Percentiles rank a stretch among this genome's conserved stretches.
Conservation (phyloP, 2,113 vertebrate genomes). For the Halcyon malimbica region DNA sequence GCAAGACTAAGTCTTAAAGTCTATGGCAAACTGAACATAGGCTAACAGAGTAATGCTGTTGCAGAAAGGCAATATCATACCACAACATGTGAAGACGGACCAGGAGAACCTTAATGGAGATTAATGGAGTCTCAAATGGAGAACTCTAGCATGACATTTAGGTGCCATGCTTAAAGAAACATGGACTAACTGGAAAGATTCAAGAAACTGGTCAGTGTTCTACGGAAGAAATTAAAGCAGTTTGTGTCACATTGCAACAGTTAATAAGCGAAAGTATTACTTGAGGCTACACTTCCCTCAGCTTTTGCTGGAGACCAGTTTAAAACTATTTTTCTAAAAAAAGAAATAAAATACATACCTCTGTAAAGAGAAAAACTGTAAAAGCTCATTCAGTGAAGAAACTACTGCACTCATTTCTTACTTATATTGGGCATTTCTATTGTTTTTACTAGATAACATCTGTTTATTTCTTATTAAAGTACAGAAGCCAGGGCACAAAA, state of each 20-base stretch:
- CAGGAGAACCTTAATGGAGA: background rate
- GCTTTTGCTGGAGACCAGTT: background rate
- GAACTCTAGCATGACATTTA: background rate
- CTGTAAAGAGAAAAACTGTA: background rate
- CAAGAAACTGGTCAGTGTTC: background rate
- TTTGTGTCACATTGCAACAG: background rate
- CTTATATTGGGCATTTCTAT: background rate
- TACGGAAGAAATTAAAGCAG: background rate
- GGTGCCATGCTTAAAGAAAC: background rate
- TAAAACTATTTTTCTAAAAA: background rate
- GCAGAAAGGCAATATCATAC: background rate
- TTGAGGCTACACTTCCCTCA: background rate
- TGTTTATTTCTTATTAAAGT: background rate
- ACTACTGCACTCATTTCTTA: background rate
- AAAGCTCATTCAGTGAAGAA: background rate
- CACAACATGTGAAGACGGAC: background rate
- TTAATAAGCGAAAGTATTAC: background rate
- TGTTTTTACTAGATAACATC: background rate
- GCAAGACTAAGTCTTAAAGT: too few relatives aligned
- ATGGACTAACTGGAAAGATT: background rate
- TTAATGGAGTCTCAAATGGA: background rate
- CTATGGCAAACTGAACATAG: background rate
- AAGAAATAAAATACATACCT: background rate
- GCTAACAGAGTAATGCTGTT: background rate
- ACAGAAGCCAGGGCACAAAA: background rate